A percentile compares a stretch with the other conserved stretches of the same genome.
These are phyloP conservation scores for Enteromius unitaeniatus DNA, from an alignment of 2,797 vertebrate genomes.

Conservation along the genomic window DNA sequence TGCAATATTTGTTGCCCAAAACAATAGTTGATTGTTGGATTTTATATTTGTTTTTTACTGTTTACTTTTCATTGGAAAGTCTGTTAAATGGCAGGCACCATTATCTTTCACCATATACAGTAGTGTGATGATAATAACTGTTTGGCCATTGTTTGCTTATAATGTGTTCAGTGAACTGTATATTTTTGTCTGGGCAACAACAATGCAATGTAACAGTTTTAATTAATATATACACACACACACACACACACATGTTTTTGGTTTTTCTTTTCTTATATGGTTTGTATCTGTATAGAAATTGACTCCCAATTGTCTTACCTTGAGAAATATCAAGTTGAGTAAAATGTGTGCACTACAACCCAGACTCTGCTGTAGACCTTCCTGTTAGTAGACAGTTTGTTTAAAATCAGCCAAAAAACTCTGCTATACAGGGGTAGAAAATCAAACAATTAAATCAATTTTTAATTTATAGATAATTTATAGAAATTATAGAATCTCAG, in stretches of 20 bases:
- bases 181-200: neutral
- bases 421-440: neutral
- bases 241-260: no score
- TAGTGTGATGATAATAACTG: neutral
- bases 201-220: neutral
- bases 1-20: neutral
- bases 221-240: neutral
- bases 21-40: neutral
- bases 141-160: neutral
- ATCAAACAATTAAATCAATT: neutral
- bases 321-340: no score
- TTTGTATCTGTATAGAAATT: neutral
- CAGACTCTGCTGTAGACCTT: no score
- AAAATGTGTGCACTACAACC: no score
- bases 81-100: neutral
- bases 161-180: neutral
- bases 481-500: neutral
- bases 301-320: no score
- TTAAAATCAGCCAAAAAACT: no score
- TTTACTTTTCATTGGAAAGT: no score
- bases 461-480: neutral
- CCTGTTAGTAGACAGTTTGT: no score
- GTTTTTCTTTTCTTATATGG: neutral
- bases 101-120: neutral
- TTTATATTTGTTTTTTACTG: neutral